Evolutionary conservation across 2,113 vertebrate species (phyloP).

Genomic region (Lates calcarifer): DNA sequence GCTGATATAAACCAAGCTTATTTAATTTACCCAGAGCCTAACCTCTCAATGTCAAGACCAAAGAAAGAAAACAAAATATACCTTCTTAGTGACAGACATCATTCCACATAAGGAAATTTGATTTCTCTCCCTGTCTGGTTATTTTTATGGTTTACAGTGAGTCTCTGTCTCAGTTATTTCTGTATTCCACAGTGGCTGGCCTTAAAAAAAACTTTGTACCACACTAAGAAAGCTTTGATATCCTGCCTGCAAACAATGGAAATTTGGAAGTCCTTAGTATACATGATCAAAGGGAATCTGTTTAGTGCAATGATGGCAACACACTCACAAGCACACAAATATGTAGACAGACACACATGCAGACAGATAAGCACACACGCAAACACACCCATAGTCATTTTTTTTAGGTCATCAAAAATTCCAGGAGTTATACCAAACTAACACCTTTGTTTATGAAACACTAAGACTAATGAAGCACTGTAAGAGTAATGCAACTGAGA

Average conservation of each 20-base stretch:
- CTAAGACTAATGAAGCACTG: too few relatives aligned
- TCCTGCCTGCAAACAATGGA: conserved; percentile 56
- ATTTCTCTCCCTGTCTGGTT: conserved; percentile 14
- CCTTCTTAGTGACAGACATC: conserved; percentile 19
- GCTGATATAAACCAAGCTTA: conserved; percentile 35
- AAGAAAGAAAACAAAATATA: not conserved
- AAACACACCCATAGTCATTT: not conserved
- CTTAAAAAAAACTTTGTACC: conserved; percentile 34
- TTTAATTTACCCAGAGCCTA: conserved; percentile 18
- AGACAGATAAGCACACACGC: not conserved
- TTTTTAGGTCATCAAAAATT: conserved; percentile 3
- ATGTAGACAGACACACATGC: not conserved
- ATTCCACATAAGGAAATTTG: conserved; percentile 16
- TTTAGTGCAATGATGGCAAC: conserved; percentile 25
- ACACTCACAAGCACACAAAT: conserved; percentile 6
- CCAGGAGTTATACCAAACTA: not conserved
- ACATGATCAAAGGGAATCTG: conserved; percentile 64
- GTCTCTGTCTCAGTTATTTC: conserved; percentile 47
- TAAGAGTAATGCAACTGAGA: not conserved
- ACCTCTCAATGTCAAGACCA: conserved; percentile 11
- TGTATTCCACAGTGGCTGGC: conserved; percentile 53
- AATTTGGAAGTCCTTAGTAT: conserved; percentile 57
- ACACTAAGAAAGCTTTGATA: conserved; percentile 64
- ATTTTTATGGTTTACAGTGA: conserved; percentile 30
- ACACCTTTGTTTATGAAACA: not conserved